These are phyloP conservation scores for Leptura quadrifasciata DNA, from an alignment of 2,888 invertebrate species.

Conservation along the genomic window DNA sequence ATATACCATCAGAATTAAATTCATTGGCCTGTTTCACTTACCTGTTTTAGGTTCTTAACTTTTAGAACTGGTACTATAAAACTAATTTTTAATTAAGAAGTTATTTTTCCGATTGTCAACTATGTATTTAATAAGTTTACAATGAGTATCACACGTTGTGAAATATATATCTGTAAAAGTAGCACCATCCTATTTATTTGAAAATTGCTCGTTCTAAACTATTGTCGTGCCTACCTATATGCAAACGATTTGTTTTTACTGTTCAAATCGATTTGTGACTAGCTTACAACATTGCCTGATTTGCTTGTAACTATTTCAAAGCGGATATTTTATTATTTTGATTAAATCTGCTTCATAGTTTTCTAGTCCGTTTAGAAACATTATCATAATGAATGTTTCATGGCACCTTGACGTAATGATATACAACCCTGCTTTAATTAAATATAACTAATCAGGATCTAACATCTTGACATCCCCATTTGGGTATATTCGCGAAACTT, in stretches of 20 bases:
- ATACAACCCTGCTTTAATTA: conserved; percentile 7
- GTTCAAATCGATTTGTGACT: not conserved
- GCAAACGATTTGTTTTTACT: not conserved
- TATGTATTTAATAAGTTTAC: too few species aligned
- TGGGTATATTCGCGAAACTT: not conserved
- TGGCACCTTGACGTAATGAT: not conserved
- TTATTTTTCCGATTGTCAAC: too few species aligned
- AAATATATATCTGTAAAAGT: too few species aligned
- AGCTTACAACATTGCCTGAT: not conserved
- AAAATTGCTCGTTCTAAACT: not conserved
- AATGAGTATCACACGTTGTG: too few species aligned
- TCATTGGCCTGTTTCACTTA: too few species aligned
- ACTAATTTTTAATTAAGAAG: too few species aligned
- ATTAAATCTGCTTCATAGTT: not conserved
- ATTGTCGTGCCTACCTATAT: too few species aligned
- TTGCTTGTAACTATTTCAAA: not conserved
- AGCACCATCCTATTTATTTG: too few species aligned
- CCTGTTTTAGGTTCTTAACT: too few species aligned
- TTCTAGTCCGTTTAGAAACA: not conserved
- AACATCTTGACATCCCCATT: not conserved
- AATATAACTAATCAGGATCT: not conserved
- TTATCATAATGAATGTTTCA: not conserved
- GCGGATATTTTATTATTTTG: not conserved
- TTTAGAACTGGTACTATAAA: too few species aligned
- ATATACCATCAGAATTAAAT: too few species aligned